phyloP scores from a whole-genome alignment of 2,113 vertebrate species.

The Pungitius pungitius region DNA sequence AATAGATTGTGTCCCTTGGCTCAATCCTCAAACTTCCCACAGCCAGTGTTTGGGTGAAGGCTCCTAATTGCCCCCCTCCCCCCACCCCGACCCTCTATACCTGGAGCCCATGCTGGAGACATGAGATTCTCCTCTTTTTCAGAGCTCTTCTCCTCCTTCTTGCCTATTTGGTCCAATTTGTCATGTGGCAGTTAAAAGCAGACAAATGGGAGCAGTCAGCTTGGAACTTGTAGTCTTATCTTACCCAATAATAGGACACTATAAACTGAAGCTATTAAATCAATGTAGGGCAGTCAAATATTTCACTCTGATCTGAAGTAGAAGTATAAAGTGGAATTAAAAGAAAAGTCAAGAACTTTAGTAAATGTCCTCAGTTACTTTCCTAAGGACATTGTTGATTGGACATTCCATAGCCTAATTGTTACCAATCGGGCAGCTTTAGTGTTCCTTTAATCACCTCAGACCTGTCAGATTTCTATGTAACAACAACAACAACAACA shows the following conservation, averaged over 20 bases:
- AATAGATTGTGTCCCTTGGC: constrained; percentile 55
- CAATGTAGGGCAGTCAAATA: not conserved
- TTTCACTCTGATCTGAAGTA: not conserved
- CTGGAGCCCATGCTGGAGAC: constrained; percentile 29
- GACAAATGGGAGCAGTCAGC: constrained; percentile 51
- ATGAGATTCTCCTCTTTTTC: constrained; percentile 46
- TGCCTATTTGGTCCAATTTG: constrained; percentile 67
- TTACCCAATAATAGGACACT: not conserved
- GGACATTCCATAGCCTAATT: no score
- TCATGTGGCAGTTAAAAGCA: constrained; percentile 63
- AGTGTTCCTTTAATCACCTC: no score
- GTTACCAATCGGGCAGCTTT: no score
- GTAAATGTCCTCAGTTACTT: not conserved
- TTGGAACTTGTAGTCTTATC: constrained; percentile 4
- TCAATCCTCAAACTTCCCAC: constrained; percentile 40
- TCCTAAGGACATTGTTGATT: not conserved
- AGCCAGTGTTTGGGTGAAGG: constrained; percentile 18
- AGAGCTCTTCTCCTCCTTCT: constrained; percentile 46
- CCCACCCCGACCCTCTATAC: constrained; percentile 7
- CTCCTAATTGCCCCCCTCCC: constrained; percentile 51
- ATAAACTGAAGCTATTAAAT: not conserved
- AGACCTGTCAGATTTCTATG: no score
- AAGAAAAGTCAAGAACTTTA: not conserved
- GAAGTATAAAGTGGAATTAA: not conserved
- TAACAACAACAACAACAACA: not conserved